Conservation (phyloP, 2,888 invertebrate genomes). For the Cylindroiulus punctatus region DNA sequence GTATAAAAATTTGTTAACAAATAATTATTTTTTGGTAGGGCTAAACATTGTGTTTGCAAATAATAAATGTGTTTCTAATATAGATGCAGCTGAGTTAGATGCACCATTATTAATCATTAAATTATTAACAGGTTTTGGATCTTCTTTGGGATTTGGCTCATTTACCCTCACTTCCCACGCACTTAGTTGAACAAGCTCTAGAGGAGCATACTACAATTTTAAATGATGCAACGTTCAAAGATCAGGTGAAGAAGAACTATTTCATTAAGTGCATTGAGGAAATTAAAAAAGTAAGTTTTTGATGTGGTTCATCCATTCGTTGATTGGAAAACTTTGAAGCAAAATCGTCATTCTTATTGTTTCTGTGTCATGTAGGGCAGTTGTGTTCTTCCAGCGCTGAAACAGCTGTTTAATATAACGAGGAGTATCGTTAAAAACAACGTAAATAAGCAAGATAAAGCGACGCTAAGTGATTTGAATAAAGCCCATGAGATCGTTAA, state of each 20-base stretch:
- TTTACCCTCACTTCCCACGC: slow-evolving; percentile 65
- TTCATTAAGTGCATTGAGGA: slow-evolving; percentile 68
- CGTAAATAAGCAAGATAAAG: slow-evolving; percentile 67
- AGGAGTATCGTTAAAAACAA: slow-evolving; percentile 66
- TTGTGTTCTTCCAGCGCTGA: slow-evolving; percentile 66
- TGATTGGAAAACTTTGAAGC: too few species aligned
- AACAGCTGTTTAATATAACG: slow-evolving; percentile 66
- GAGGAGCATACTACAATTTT: slow-evolving; percentile 68
- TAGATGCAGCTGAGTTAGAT: background rate
- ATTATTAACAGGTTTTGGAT: slow-evolving; percentile 65
- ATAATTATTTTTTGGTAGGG: too few species aligned
- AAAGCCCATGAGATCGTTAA: slow-evolving; percentile 67
- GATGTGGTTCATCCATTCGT: background rate
- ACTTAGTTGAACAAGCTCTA: slow-evolving; percentile 67
- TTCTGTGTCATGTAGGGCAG: slow-evolving; percentile 63
- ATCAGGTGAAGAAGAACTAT: slow-evolving; percentile 66
- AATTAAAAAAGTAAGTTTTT: slow-evolving; percentile 66
- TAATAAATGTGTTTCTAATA: too few species aligned
- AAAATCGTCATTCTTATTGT: background rate
- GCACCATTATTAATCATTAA: background rate
- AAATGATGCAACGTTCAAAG: slow-evolving; percentile 67
- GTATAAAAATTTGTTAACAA: too few species aligned
- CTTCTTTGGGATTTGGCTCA: slow-evolving; percentile 68
- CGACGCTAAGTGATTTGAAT: slow-evolving; percentile 66
- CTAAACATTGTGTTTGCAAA: too few species aligned